phyloP scores from a whole-genome alignment of 1,140 invertebrate species.

The Diachasma alloeum region DNA sequence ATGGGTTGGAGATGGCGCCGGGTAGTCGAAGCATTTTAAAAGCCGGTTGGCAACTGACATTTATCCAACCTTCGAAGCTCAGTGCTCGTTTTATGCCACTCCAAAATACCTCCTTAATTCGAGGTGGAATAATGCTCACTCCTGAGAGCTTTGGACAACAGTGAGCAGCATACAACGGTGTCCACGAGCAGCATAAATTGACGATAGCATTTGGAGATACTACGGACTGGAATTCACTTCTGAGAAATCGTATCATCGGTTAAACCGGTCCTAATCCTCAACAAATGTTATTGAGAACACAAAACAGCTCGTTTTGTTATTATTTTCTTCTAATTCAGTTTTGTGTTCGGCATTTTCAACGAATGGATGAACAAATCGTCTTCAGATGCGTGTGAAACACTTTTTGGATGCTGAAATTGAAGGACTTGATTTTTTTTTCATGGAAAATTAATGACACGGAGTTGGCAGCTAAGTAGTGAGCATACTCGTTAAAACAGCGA shows the following conservation, averaged over 20 bases:
- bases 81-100: background rate
- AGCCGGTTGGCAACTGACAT: slow-evolving; percentile 2
- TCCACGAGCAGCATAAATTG: background rate
- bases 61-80: background rate
- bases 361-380: background rate
- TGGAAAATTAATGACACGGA: too few relatives aligned
- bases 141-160: too few relatives aligned
- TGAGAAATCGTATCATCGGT: background rate
- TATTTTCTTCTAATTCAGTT: background rate
- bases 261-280: background rate
- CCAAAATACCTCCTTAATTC: background rate
- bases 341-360: background rate
- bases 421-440: too few relatives aligned
- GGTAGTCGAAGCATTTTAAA: background rate
- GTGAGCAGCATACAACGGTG: background rate
- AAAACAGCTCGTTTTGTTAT: background rate
- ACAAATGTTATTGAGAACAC: background rate
- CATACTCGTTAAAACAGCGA: too few relatives aligned
- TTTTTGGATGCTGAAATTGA: too few relatives aligned
- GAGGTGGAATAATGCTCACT: background rate
- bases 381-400: too few relatives aligned
- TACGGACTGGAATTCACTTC: background rate
- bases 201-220: background rate
- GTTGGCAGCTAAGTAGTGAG: too few relatives aligned
- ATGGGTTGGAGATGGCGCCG: background rate